phyloP scores from a whole-genome alignment of 64 coral and sea anemone genomes.

The Hydrozoanthus tunicans region DNA sequence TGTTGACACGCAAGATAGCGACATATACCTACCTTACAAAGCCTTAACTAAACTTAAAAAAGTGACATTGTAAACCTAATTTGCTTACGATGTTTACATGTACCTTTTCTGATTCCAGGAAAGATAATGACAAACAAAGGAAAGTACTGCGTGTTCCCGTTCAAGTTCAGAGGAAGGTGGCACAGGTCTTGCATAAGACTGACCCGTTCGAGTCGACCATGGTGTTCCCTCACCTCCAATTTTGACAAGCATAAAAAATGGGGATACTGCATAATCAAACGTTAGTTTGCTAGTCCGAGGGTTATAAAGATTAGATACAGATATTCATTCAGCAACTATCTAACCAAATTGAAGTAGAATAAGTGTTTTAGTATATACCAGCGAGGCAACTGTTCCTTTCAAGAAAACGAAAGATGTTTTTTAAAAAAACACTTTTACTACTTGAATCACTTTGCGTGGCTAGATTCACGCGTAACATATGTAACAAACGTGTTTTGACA shows the following conservation, averaged over 20 bases:
- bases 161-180: constrained; percentile 14
- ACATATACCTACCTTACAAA: no score
- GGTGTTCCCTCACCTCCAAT: constrained; percentile 23
- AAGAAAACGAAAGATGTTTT: no score
- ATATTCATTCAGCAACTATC: no score
- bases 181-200: not conserved
- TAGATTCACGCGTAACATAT: no score
- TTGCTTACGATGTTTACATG: not conserved
- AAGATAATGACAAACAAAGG: constrained; percentile 42
- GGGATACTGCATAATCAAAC: constrained; percentile 4
- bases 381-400: no score
- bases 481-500: no score
- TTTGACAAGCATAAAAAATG: constrained; percentile 29
- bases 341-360: no score
- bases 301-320: no score
- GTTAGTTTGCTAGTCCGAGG: not conserved
- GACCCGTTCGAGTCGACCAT: not conserved
- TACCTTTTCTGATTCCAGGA: not conserved
- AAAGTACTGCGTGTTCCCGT: constrained; percentile 31
- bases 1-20: no score
- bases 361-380: no score
- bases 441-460: no score
- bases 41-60: not conserved
- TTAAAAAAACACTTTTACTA: no score
- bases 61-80: not conserved